These are phyloP conservation scores for Cricetomys ansorgei DNA, from an alignment of 2,113 vertebrate species.

Conservation along the genomic window DNA sequence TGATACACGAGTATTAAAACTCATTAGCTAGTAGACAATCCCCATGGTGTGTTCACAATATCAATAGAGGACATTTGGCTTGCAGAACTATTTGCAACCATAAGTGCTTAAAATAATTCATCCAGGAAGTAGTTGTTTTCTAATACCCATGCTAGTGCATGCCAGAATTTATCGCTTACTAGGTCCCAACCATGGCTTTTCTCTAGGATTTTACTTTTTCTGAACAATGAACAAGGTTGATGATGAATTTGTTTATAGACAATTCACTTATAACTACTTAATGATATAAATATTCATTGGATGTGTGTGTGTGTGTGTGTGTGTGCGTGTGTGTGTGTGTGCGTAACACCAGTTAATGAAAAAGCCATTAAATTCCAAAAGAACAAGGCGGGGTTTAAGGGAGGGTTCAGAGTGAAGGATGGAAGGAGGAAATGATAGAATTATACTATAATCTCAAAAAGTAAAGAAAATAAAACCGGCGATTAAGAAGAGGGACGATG, in stretches of 20 bases:
- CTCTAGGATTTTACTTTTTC: background rate
- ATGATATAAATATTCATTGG: background rate
- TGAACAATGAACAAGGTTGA: background rate
- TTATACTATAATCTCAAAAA: background rate
- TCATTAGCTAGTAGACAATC: background rate
- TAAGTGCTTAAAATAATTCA: constrained; percentile 6
- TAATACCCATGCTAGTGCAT: background rate
- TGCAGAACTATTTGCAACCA: background rate
- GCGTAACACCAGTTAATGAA: background rate
- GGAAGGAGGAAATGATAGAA: background rate
- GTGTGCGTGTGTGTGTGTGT: no score
- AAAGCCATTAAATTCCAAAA: background rate
- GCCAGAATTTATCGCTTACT: background rate
- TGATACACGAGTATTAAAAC: constrained; percentile 23
- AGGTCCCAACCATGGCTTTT: background rate
- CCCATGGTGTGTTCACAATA: background rate
- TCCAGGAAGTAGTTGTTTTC: background rate
- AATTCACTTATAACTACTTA: background rate
- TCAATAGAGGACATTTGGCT: background rate
- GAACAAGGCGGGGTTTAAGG: background rate
- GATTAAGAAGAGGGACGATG: background rate
- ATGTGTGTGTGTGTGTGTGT: background rate
- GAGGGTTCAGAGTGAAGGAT: background rate
- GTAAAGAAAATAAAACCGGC: background rate
- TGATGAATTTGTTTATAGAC: background rate